phyloP scores from a whole-genome alignment of 2,888 invertebrate genomes.

The Nemotelus pantherinus region DNA sequence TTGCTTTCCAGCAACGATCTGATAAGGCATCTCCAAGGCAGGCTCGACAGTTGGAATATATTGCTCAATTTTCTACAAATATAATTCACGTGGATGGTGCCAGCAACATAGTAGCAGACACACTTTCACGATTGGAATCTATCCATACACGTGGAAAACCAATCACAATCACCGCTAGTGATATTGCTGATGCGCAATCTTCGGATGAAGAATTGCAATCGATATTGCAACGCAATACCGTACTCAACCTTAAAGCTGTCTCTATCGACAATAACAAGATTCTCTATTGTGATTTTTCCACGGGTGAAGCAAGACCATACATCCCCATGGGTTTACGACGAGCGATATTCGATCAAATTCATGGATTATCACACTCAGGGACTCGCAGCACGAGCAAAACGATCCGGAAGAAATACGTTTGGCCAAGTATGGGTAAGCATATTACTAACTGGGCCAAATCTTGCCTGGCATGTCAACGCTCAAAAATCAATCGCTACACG shows the following conservation, averaged over 20 bases:
- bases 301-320: background rate
- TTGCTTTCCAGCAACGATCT: slow-evolving; percentile 54
- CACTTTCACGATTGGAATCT: slow-evolving; percentile 7
- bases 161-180: background rate
- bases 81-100: slow-evolving; percentile 40
- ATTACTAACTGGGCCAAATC: background rate
- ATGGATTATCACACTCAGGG: background rate
- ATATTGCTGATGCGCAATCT: too few species aligned
- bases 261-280: background rate
- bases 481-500: background rate
- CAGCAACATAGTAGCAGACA: slow-evolving; percentile 38
- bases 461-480: background rate
- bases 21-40: slow-evolving; percentile 58
- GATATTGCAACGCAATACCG: background rate
- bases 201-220: background rate
- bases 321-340: background rate
- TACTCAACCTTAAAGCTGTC: background rate
- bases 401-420: slow-evolving; percentile 1
- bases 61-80: slow-evolving; percentile 43
- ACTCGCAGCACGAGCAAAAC: background rate
- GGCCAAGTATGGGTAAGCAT: background rate
- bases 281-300: background rate
- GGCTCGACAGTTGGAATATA: slow-evolving; percentile 53
- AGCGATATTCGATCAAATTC: background rate
- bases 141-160: background rate